These are phyloP conservation scores for Pachyuromys duprasi DNA, from an alignment of 2,797 vertebrate genomes.

Conservation along the genomic window DNA sequence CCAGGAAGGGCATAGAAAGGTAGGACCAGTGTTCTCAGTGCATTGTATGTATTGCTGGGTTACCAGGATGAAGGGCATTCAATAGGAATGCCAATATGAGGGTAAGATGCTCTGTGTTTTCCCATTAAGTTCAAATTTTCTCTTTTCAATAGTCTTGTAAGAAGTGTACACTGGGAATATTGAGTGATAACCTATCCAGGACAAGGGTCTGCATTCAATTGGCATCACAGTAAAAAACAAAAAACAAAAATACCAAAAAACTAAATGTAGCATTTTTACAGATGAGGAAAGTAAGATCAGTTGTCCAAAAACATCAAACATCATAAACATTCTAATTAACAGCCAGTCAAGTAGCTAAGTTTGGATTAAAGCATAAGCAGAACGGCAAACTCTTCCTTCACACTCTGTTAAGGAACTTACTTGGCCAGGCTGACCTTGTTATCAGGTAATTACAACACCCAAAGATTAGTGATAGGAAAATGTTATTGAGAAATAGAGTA, in stretches of 20 bases:
- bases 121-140: not conserved
- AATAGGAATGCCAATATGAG: not conserved
- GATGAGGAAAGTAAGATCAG: not conserved
- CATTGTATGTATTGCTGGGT: not conserved
- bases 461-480: not conserved
- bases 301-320: not conserved
- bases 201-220: not conserved
- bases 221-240: not conserved
- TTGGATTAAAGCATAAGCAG: conserved; percentile 3
- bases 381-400: not conserved
- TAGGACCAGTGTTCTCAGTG: not conserved
- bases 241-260: not conserved
- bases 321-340: not conserved
- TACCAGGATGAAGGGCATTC: not conserved
- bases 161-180: not conserved
- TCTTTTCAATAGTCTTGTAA: not conserved
- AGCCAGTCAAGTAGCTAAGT: not conserved
- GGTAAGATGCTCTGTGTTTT: not conserved
- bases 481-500: not conserved
- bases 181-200: too few relatives aligned
- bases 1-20: not conserved
- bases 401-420: not conserved
- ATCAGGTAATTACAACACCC: not conserved
- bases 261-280: not conserved
- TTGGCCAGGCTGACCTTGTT: not conserved